Evolutionary conservation across 2,113 vertebrate species (phyloP), one percentile per base, ranked within the genome.

Genomic region (Daphoenositta chrysoptera): DNA sequence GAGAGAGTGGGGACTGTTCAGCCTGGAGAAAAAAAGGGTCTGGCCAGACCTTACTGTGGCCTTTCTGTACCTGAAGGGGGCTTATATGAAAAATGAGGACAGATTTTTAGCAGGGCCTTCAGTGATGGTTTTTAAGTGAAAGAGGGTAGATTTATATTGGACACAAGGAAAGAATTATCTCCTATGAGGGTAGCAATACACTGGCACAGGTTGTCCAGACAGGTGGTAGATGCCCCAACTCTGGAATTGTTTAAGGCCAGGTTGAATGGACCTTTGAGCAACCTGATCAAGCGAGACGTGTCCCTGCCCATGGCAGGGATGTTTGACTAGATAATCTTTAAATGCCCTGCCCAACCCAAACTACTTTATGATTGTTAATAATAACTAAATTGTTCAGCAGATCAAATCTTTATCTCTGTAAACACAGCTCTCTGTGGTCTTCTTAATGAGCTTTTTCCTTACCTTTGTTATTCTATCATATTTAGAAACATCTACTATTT

Each of bases 151-250:
- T 23, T 84, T 40, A 19, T 16, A 15, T 2, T 28, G 23, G 48
- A n/a, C 4, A 23, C 42, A n/a, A 66, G 30, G 18, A 60, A 58
- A 23, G 51, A 33, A 42, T 58, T 27, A 20, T 24, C 2, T 21
- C 2, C 4, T 19, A 1, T 33, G n/a, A 84, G 13, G 3, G 11
- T 11, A 21, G 8, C 39, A 45, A 60, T 23, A 5, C 17, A 17
- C 26, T 45, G 44, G 16, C 7, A 42, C 10, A 15, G 4, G 5
- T 11, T 71, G 13, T 13, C 31, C 56, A 80, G n/a, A 50, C 22
- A 75, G 3, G 11, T 2, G 24, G 15, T 7, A 31, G 8, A 6
- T 56, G 15, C 1, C 4, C 6, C 33, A 10, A 4, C 13, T 4
- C 4, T 83, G 51, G 8, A 37, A 48, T 13, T 28, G 6, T 45